Base-by-base conservation (phyloP, 2,888 invertebrate genomes). In the Cylloceria caligata region DNA sequence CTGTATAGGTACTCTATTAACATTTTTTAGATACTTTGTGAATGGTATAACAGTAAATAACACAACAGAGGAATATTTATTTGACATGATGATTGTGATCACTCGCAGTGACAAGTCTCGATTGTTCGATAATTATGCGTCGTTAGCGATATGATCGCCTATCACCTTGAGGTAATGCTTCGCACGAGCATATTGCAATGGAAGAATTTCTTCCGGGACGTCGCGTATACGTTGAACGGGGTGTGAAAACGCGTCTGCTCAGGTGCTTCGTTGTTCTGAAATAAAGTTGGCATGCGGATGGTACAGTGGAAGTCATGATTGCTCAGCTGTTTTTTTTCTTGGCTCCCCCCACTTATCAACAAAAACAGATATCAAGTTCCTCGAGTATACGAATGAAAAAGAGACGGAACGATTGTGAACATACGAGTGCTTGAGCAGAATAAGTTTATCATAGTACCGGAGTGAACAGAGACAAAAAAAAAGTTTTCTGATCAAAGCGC, bases 401-500 rank as follows among this genome's bases (percentile, higher is more conserved):
- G 16, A 65, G 27, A 27, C 9, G 30, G 16, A 76, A 77, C 9
- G n/a, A 60, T 68, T 9, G 36, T n/a, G 34, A 36, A n/a, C 45
- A 47, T 49, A 34, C 75, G 83, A 80, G 83, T 80, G 74, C 60
- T 65, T 24, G 68, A 30, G 57, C n/a, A 45, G 47, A 45, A 45
- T 57, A 85, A 82, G 27, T 55, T 55, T 27, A 27, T 11, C 24
- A 27, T 55, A 11, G 27, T 27, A 4, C 3, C 24, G n/a, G 55
- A 11, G 55, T 27, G 55, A 30, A 30, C 27, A 30, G 30, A 57
- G 30, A 57, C 9, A 34, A 60, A 86, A 86, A 87, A 34, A 60
- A 86, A 86, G 86, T 85, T 86, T 86, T 84, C 86, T 86, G 90
- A 89, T 90, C 90, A 90, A 90, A 90, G 90, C 88, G 77, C 81